Percentiles rank a stretch among this genome's conserved stretches.
Conservation (phyloP, 1,140 invertebrate species). For the Littorina saxatilis region DNA sequence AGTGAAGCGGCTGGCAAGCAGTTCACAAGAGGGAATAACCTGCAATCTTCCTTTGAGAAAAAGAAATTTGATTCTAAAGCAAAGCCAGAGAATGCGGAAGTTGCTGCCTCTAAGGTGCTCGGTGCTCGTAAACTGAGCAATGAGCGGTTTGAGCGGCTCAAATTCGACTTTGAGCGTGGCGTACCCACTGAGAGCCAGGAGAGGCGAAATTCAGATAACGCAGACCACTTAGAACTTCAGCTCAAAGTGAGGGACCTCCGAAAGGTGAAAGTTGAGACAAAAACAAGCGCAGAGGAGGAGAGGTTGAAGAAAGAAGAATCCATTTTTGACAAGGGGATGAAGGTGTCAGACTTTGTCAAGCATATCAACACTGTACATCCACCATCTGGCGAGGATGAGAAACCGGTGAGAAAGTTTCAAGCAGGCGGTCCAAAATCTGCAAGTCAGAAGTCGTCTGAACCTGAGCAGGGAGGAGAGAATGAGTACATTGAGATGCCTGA, state of each 20-base stretch:
- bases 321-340: slow-evolving; percentile 51
- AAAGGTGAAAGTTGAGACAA: slow-evolving; percentile 4
- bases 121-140: slow-evolving; percentile 45
- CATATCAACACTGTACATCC: slow-evolving; percentile 54
- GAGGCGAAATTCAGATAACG: slow-evolving; percentile 29
- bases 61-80: slow-evolving; percentile 5
- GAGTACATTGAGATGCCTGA: slow-evolving; percentile 40
- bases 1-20: not conserved
- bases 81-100: slow-evolving; percentile 10
- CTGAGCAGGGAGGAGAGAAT: slow-evolving; percentile 11
- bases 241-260: slow-evolving; percentile 42
- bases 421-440: not conserved
- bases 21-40: not conserved
- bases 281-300: slow-evolving; percentile 36
- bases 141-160: slow-evolving; percentile 50
- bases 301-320: slow-evolving; percentile 50
- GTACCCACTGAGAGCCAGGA: slow-evolving; percentile 45
- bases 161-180: slow-evolving; percentile 54
- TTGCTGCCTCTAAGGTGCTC: slow-evolving; percentile 17
- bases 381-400: not conserved
- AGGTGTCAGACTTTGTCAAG: slow-evolving; percentile 56
- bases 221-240: slow-evolving; percentile 49
- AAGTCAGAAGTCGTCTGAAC: slow-evolving; percentile 1
- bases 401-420: slow-evolving; percentile 29
- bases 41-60: not conserved